Evolutionary conservation across 2,113 vertebrate genomes (phyloP), one percentile per base, ranked within the genome.

Genomic region (Uropsilus gracilis): DNA sequence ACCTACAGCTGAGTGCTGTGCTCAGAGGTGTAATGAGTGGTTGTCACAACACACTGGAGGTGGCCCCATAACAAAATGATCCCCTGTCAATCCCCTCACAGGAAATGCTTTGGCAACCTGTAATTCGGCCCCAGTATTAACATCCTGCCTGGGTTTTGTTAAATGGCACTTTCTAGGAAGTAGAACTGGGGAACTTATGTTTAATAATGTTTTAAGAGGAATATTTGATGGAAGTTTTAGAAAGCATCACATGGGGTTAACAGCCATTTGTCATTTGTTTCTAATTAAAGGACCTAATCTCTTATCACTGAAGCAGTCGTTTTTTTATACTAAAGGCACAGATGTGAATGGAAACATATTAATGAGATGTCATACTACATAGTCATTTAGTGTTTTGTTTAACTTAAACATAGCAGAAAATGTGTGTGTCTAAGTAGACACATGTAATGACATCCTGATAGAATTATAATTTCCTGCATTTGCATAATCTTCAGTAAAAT

Each of bases 1-100:
- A 99, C 98, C 99, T 98, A 99, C 99, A 99, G 99, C 99, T 99
- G 99, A 99, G 99, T 99, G 99, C 98, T 99, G 98, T 98, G 99
- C 99, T 97, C 98, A 97, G 98, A 99, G 99, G 99, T 98, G 98
- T 99, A 99, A 99, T 99, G 99, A 99, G 98, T 98, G 99, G 99
- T 99, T 99, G 99, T 99, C 99, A 99, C 99, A 99, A 99, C 99
- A 99, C 99, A 98, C 99, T 98, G 99, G 99, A 99, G 99, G 99
- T 99, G 99, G 99, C 99, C 99, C 98, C 98, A 98, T 98, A 98
- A 98, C 99, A 98, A 99, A 99, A 99, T 99, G 99, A 99, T 99
- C 99, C 99, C 99, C 99, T 99, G 99, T 99, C 99, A 99, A 99
- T 99, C 99, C 98, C 98, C 98, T 98, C 96, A 98, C 98, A 98